Percentiles rank a stretch among this genome's conserved stretches.
Evolutionary conservation across 2,797 vertebrate genomes (phyloP).

Genomic region (Smutsia gigantea): DNA sequence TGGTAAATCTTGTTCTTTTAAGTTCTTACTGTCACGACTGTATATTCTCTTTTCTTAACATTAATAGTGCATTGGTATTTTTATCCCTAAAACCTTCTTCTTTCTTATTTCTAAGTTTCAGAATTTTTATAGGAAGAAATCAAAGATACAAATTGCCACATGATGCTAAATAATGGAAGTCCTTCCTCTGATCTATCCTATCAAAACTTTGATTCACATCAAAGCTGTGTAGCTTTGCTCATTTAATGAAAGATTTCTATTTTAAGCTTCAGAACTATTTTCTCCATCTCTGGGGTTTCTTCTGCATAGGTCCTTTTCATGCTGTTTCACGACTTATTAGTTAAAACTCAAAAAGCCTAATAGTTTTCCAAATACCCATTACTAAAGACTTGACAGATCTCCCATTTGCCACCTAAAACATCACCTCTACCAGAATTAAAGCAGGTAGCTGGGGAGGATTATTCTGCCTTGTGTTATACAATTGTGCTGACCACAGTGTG

Average conservation of each 20-base stretch:
- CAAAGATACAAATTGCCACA: not conserved
- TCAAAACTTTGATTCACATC: conserved; percentile 22
- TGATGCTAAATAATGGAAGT: not conserved
- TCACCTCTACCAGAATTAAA: not conserved
- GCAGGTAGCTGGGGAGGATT: not conserved
- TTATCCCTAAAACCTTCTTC: conserved; percentile 18
- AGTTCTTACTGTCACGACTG: not conserved
- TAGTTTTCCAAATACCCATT: not conserved
- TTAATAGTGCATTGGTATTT: not conserved
- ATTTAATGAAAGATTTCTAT: not conserved
- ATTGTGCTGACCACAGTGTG: too few relatives aligned
- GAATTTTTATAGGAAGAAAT: conserved; percentile 37
- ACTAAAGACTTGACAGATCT: not conserved
- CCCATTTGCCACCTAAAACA: not conserved
- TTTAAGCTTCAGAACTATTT: not conserved
- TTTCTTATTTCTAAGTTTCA: conserved; percentile 3
- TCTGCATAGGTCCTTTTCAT: not conserved
- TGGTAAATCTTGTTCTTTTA: not conserved
- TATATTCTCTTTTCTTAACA: not conserved
- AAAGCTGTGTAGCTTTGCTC: not conserved
- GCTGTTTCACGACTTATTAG: not conserved
- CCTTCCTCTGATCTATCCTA: not conserved
- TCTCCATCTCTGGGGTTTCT: not conserved
- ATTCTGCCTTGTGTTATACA: not conserved
- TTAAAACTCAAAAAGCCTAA: not conserved